Base-by-base conservation (phyloP, 1,140 invertebrate species). In the Zaprionus taronus region DNA sequence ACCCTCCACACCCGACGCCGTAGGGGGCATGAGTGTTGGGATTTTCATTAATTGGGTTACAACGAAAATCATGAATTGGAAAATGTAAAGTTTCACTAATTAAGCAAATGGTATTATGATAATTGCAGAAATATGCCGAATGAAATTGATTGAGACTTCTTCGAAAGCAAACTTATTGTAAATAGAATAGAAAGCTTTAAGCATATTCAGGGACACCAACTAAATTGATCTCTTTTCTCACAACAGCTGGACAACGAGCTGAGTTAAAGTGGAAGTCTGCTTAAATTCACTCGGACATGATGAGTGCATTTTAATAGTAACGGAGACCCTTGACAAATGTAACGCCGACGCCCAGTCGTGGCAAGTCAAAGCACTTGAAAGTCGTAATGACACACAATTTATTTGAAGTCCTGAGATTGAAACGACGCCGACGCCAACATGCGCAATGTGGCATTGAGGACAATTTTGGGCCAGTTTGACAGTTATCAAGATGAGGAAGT, bases 301-400 rank as follows among this genome's bases (percentile, higher is more conserved):
- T 67, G 55, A 47, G 36, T 47, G 36, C 64, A 58, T 67, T 58
- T 67, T 47, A 67, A 57, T 47, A 24, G 36, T 6, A 12, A 5
- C 15, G 26, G 11, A 56, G n/a, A 17, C 53, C 55, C 51, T 65
- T 60, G 68, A 72, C 28, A 72, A 77, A 72, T 66, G 62, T n/a
- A 44, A 41, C 55, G 57, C 22, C 20, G 3, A 22, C 31, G 38
- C 41, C 11, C 1, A 12, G 66, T 22, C 15, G 41, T 17, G 15
- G 31, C 41, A 31, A 58, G 49, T 38, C n/a, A 17, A 7, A 76
- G 66, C 80, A 78, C 75, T 79, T 64, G 79, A 85, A 80, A 70
- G 56, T 78, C 56, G 53, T 83, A 87, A 86, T 86, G 83, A 87
- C 83, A 77, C 56, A 83, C 77, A 87, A 87, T 87, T 87, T 86